Evolutionary conservation across 1,140 invertebrate genomes (phyloP).

Genomic region (Zaprionus gabonicus): DNA sequence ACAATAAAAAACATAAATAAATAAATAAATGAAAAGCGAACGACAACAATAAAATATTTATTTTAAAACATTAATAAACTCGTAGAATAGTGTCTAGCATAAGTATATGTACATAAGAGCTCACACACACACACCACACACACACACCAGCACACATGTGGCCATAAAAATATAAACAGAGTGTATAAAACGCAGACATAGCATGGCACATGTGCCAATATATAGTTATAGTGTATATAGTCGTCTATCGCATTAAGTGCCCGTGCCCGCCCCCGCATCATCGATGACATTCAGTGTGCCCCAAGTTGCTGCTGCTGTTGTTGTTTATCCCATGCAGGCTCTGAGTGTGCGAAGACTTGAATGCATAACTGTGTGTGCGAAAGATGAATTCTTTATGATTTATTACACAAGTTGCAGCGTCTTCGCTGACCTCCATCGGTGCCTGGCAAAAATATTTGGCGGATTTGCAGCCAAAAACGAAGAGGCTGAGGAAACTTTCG

Average conservation of each 20-base stretch:
- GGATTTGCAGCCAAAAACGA: not conserved
- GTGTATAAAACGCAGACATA: not conserved
- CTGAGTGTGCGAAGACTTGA: not conserved
- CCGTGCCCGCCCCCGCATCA: not conserved
- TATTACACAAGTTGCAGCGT: conserved; percentile 3
- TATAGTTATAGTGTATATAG: not conserved
- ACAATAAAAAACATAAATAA: conserved; percentile 39
- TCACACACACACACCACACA: conserved; percentile 3
- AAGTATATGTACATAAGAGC: conserved; percentile 6
- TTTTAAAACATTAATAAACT: conserved; percentile 40
- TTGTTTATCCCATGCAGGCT: not conserved
- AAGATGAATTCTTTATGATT: conserved; percentile 9
- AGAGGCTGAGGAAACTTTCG: not conserved
- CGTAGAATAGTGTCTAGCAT: conserved; percentile 37
- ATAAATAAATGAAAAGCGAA: conserved; percentile 15
- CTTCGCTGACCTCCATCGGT: not conserved
- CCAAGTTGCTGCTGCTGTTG: not conserved
- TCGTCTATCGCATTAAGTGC: not conserved
- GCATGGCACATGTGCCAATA: conserved; percentile 12
- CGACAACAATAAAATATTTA: conserved; percentile 27
- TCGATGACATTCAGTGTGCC: conserved; percentile 3
- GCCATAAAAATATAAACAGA: conserved; percentile 9
- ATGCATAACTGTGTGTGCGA: conserved; percentile 3
- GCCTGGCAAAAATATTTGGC: not conserved
- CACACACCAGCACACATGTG: conserved; percentile 8